Evolutionary conservation across 2,888 invertebrate genomes (phyloP).

Genomic region (Zhuqinia jingwanae): DNA sequence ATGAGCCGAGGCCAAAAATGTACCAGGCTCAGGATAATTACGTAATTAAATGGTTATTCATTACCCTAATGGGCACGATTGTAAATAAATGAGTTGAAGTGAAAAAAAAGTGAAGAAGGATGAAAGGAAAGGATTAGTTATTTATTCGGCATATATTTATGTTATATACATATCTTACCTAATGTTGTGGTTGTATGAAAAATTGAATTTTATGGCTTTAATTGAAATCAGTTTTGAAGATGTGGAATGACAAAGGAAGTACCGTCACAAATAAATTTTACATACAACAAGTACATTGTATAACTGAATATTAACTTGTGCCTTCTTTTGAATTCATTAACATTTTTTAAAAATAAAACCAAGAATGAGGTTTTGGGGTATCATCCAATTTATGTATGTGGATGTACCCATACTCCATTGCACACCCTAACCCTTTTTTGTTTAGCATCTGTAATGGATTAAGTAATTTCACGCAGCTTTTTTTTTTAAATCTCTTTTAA

Average conservation of each 20-base stretch:
- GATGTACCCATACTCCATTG: neutral
- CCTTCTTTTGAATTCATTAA: constrained; percentile 48
- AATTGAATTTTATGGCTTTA: constrained; percentile 2
- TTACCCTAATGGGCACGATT: constrained; percentile 6
- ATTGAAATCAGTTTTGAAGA: constrained; percentile 22
- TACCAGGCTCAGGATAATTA: constrained; percentile 17
- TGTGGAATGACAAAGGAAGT: constrained; percentile 27
- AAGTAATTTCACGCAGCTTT: constrained; percentile 59
- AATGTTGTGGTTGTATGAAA: constrained; percentile 17
- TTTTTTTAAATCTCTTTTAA: too few relatives aligned
- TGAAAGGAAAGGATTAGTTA: too few relatives aligned
- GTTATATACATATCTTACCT: neutral
- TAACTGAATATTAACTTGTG: constrained; percentile 20
- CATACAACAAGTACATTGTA: constrained; percentile 9
- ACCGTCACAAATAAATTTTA: constrained; percentile 2
- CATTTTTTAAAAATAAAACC: constrained; percentile 26
- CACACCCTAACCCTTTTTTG: neutral
- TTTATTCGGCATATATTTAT: too few relatives aligned
- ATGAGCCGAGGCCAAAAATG: constrained; percentile 20
- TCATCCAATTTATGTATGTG: neutral
- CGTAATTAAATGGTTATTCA: constrained; percentile 32
- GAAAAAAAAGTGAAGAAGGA: neutral
- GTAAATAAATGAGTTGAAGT: too few relatives aligned
- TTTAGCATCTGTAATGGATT: constrained; percentile 49
- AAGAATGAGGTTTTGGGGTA: neutral